Evolutionary conservation across 2,797 vertebrate species (phyloP), one percentile per base, ranked within the genome.

Genomic region (Falco cherrug): DNA sequence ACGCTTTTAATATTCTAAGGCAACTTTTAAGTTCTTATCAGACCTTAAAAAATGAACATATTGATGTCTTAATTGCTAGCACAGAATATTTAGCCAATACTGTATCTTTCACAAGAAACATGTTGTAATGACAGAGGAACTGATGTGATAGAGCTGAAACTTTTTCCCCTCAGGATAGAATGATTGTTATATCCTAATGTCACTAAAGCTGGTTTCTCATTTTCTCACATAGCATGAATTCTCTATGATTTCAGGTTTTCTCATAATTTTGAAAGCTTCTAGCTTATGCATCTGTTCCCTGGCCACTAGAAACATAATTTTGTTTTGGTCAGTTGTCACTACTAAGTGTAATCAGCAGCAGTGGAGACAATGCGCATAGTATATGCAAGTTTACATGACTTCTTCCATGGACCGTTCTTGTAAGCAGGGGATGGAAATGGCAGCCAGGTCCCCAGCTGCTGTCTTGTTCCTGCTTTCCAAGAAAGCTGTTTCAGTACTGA

Each of bases 61-160:
- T 77, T 91, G 77, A 84, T 80, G 67, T 47, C 67, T 82, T 97
- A 96, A 93, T 95, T 96, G 54, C 77, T 90, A 78, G 47, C 5
- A 18, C 47, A 79, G 67, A 86, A 87, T 73, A 73, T 69, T 59
- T 65, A 51, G 79, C 65, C 84, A 83, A 80, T 78, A 60, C 35
- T 43, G 26, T 86, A 48, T 88, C 54, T 86, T 93, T 87, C 43
- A 61, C 16, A 81, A 83, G 67, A 91, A 86, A 35, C 50, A 10
- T 68, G 14, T 84, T 89, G 75, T 88, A 51, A 79, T 87, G 91
- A 59, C 79, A 81, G 63, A 74, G 45, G 51, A 83, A 91, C 61
- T 74, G 76, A 89, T 61, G 69, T 79, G 89, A 75, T 57, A 79
- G 89, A 80, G 59, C 43, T 87, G 73, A 79, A 93, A 78, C 43